These are phyloP conservation scores for Ceramica pisi DNA, from an alignment of 2,888 invertebrate genomes.

Conservation along the genomic window DNA sequence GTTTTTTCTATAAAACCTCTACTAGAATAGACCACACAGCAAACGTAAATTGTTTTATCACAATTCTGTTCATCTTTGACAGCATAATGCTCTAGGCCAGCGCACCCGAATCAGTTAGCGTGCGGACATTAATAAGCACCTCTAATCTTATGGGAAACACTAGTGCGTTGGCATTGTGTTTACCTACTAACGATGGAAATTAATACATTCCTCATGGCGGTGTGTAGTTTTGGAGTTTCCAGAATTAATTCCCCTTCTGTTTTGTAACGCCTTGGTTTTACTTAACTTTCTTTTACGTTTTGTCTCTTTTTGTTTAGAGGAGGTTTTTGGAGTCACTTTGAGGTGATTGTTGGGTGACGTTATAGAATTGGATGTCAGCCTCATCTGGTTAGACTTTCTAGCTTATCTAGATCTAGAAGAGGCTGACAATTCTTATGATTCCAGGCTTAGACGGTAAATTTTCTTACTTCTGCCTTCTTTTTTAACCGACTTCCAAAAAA, in stretches of 20 bases:
- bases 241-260: not conserved
- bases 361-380: too few species aligned
- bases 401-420: too few species aligned
- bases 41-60: constrained; percentile 40
- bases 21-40: constrained; percentile 19
- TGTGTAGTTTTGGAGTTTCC: constrained; percentile 7
- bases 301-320: not conserved
- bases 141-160: constrained; percentile 48
- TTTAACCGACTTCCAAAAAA: too few species aligned
- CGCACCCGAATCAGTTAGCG: constrained; percentile 49
- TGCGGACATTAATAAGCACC: constrained; percentile 40
- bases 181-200: constrained; percentile 43
- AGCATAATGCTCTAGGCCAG: constrained; percentile 23
- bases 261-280: not conserved
- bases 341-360: too few species aligned
- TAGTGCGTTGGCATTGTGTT: constrained; percentile 39
- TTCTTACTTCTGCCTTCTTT: too few species aligned
- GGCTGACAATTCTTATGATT: too few species aligned
- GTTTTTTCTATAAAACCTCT: not conserved
- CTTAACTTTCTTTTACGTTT: not conserved
- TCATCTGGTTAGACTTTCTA: too few species aligned
- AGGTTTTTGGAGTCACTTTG: too few species aligned
- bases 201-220: constrained; percentile 44
- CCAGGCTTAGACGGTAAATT: too few species aligned
- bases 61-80: constrained; percentile 19